These are phyloP conservation scores for Listrodromus nycthemerus DNA, from an alignment of 2,888 invertebrate species.

Conservation along the genomic window DNA sequence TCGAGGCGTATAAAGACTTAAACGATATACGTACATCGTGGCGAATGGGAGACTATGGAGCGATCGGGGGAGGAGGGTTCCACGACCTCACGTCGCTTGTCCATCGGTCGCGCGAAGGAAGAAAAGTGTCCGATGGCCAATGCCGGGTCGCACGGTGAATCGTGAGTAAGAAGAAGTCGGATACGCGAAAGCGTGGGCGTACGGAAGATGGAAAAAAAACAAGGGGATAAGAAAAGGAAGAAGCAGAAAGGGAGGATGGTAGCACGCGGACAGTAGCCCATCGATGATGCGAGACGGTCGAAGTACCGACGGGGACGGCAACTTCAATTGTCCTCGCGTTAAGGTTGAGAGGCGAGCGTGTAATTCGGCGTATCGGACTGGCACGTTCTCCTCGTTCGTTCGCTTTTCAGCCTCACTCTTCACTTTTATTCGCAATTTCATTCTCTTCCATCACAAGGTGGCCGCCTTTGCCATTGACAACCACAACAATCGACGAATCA, in stretches of 20 bases:
- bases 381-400: constrained; percentile 59
- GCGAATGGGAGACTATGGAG: constrained; percentile 9
- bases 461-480: constrained; percentile 3
- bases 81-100: constrained; percentile 22
- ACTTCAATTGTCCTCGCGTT: constrained; percentile 72
- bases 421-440: constrained; percentile 23
- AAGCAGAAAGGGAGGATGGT: constrained; percentile 46
- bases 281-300: constrained; percentile 52
- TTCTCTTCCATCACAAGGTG: constrained; percentile 27
- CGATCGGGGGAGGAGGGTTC: neutral
- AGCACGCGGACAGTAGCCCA: constrained; percentile 54
- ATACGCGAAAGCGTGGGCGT: constrained; percentile 12
- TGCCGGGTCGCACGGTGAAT: constrained; percentile 51
- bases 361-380: constrained; percentile 72
- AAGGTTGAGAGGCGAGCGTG: constrained; percentile 70
- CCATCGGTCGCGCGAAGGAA: constrained; percentile 34
- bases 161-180: constrained; percentile 30
- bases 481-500: neutral
- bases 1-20: neutral
- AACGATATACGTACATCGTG: constrained; percentile 2
- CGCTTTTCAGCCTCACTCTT: neutral
- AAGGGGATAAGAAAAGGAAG: constrained; percentile 3
- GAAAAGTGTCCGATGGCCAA: constrained; percentile 39
- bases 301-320: constrained; percentile 41
- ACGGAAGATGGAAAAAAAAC: neutral